Evolutionary conservation across 2,113 vertebrate genomes (phyloP).

Genomic region (Isurus oxyrinchus): DNA sequence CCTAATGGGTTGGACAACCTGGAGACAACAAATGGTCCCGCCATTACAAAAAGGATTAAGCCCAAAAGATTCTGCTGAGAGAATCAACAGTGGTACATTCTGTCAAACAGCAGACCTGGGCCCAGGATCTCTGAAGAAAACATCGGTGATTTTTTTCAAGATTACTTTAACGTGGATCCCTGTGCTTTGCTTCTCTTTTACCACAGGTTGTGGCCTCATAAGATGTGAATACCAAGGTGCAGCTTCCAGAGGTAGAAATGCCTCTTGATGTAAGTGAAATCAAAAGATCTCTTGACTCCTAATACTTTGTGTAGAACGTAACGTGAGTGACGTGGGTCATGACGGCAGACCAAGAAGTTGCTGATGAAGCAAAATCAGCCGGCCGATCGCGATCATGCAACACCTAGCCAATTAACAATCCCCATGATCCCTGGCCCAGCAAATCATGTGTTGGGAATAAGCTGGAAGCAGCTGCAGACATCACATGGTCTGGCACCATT

Average conservation of each 20-base stretch:
- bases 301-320: not conserved
- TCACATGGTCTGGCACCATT: no score
- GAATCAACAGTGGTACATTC: not conserved
- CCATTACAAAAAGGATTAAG: no score
- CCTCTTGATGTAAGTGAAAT: not conserved
- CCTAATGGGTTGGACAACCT: no score
- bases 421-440: no score
- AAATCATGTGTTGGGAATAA: no score
- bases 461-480: no score
- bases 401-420: no score
- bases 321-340: no score
- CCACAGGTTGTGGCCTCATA: not conserved
- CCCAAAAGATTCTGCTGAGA: not conserved
- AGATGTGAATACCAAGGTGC: not conserved
- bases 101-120: not conserved
- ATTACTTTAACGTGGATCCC: not conserved
- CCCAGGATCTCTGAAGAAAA: not conserved
- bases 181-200: not conserved
- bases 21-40: no score
- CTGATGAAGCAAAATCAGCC: no score
- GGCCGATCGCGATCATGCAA: no score
- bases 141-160: not conserved
- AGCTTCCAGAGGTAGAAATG: not conserved
- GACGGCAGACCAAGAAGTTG: no score
- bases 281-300: not conserved